Percentiles rank a stretch among this genome's conserved stretches.
phyloP scores from a whole-genome alignment of 2,888 invertebrate species.

The Acanthococcus lagerstroemiae region DNA sequence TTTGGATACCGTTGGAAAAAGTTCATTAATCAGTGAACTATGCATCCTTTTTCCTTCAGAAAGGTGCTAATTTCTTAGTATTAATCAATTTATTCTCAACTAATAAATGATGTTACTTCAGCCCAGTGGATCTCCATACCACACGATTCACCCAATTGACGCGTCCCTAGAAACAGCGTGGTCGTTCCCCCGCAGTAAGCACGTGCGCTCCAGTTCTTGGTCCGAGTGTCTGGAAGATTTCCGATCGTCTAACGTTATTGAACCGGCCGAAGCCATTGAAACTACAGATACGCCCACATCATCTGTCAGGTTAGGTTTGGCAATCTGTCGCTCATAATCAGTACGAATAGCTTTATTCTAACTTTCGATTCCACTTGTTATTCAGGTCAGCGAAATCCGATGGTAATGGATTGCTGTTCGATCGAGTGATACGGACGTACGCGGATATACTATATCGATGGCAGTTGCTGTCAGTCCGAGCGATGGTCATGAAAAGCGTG shows the following conservation, averaged over 20 bases:
- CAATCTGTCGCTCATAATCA: too few relatives aligned
- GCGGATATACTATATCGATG: constrained; percentile 80
- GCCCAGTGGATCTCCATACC: constrained; percentile 78
- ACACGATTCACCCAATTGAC: constrained; percentile 74
- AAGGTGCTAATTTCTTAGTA: too few relatives aligned
- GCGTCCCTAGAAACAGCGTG: constrained; percentile 64
- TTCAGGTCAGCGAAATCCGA: neutral
- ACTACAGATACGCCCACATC: neutral
- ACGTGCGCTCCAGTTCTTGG: constrained; percentile 74
- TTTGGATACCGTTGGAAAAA: too few relatives aligned
- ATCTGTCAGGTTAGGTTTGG: too few relatives aligned
- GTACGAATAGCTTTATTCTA: neutral
- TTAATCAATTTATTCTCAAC: too few relatives aligned
- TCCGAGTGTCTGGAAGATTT: constrained; percentile 73
- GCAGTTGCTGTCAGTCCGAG: constrained; percentile 66
- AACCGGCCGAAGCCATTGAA: constrained; percentile 35
- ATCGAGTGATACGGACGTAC: constrained; percentile 65
- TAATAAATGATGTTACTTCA: too few relatives aligned
- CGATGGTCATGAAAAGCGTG: constrained; percentile 44
- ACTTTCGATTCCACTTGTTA: neutral
- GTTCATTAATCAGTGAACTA: too few relatives aligned
- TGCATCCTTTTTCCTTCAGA: too few relatives aligned
- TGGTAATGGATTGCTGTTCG: constrained; percentile 34
- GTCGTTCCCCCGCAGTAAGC: constrained; percentile 56
- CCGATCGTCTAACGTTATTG: constrained; percentile 40